Evolutionary conservation across 2,888 invertebrate species (phyloP).

Genomic region (Horisme vitalbata): DNA sequence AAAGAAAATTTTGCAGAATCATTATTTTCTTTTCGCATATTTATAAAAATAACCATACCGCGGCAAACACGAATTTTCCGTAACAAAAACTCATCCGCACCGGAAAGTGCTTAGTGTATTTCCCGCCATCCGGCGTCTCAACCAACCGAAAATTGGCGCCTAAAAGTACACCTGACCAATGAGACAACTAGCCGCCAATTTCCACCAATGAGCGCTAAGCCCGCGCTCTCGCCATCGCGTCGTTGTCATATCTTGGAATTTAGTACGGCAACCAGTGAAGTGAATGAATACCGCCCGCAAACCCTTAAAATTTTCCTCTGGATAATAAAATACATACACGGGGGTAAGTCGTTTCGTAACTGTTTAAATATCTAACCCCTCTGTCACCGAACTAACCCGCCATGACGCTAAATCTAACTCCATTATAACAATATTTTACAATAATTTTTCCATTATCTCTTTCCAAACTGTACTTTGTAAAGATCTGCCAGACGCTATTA

Average conservation of each 20-base stretch:
- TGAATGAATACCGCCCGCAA: slow-evolving; percentile 80
- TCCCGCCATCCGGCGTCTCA: slow-evolving; percentile 78
- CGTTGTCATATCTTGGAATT: slow-evolving; percentile 81
- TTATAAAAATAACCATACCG: slow-evolving; percentile 56
- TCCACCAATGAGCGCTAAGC: slow-evolving; percentile 70
- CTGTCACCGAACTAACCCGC: slow-evolving; percentile 36
- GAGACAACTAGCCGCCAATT: slow-evolving; percentile 73
- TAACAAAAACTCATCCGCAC: slow-evolving; percentile 67
- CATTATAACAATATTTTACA: slow-evolving; percentile 43
- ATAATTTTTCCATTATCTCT: slow-evolving; percentile 50
- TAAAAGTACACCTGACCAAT: slow-evolving; percentile 67
- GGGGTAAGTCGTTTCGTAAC: slow-evolving; percentile 55
- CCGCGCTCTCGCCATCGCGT: slow-evolving; percentile 81
- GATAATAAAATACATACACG: slow-evolving; percentile 55
- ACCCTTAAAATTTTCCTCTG: slow-evolving; percentile 74
- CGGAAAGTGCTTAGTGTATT: slow-evolving; percentile 72
- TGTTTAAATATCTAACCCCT: slow-evolving; percentile 17
- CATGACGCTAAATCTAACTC: slow-evolving; percentile 36
- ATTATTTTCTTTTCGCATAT: slow-evolving; percentile 4
- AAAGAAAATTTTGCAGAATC: too few species aligned
- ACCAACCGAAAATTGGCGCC: slow-evolving; percentile 83
- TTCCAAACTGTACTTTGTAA: slow-evolving; percentile 27
- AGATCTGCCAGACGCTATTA: neutral
- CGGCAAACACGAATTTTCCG: slow-evolving; percentile 74
- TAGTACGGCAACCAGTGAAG: slow-evolving; percentile 77